Base-by-base conservation (phyloP, 2,888 invertebrate genomes). In the Eristalis pertinax region DNA sequence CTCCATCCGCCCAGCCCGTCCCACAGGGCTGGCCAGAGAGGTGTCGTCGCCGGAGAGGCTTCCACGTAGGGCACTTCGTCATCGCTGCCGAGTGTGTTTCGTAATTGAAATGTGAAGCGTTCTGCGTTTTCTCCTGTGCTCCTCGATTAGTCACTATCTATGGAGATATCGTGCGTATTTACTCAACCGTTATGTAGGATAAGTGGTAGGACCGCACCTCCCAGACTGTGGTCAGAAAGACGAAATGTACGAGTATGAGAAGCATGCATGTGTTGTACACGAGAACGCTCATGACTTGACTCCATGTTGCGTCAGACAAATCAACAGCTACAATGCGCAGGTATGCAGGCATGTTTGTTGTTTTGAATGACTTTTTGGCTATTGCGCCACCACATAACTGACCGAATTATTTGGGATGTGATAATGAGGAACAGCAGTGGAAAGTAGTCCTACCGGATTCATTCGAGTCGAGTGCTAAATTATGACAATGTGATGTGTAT, bases 401-500 rank as follows among this genome's bases (percentile, higher is more conserved):
- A 86, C 77, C 85, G 74, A 82, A 82, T 82, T 86, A 58, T 74
- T 78, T 22, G 24, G 24, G 65, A 82, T 82, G 73, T 62, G 73
- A 73, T 80, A 86, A 82, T 65, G 56, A 74, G 56, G 56, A 69
- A 75, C 50, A 38, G 78, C 43, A 75, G 67, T 75, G 78, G 83
- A 83, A 86, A 86, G 86, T 83, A 75, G 86, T 83, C 75, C 86
- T 83, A 83, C 86, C 70, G 75, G 81, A 81, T 85, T 68, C 41
- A 60, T 22, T 58, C 38, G 19, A 63, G 32, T 26, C 68, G 43
- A 24, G 85, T 77, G 85, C 41, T 79, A 60, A 63, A 50, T 50
- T 69, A 8, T 15, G 60, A 24, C 13, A 26, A 4, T 4, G 60
- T 8, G 43, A 50, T 75, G 69, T 38, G 75, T 81, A 64, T 67